Conservation (phyloP, 2,888 invertebrate species). For the Argyra leucocephala region DNA sequence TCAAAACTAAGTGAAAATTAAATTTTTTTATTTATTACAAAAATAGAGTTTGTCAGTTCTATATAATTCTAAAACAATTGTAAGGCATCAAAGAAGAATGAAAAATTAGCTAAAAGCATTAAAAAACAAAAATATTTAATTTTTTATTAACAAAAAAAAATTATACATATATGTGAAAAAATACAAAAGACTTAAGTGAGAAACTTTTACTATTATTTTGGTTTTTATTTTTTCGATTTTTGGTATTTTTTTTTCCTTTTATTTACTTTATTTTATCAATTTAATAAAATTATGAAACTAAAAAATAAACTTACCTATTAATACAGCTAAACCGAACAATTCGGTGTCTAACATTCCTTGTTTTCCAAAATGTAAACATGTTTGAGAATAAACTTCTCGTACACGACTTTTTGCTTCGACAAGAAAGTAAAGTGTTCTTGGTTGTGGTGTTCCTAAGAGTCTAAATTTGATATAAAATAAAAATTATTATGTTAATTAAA, state of each 20-base stretch:
- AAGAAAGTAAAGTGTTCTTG: constrained; percentile 44
- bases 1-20: too few relatives aligned
- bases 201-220: background rate
- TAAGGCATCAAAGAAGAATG: too few relatives aligned
- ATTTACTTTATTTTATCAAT: too few relatives aligned
- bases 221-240: constrained; percentile 2
- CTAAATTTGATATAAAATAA: constrained; percentile 25
- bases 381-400: constrained; percentile 70
- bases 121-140: too few relatives aligned
- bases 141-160: too few relatives aligned
- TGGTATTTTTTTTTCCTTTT: background rate
- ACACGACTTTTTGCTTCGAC: constrained; percentile 72
- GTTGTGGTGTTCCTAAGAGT: constrained; percentile 44
- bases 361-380: constrained; percentile 67
- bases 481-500: constrained; percentile 10
- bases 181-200: background rate
- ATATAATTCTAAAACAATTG: too few relatives aligned
- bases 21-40: too few relatives aligned
- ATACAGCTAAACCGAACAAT: constrained; percentile 70
- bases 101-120: too few relatives aligned
- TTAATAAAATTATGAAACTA: background rate
- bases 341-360: constrained; percentile 74
- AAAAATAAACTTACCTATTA: constrained; percentile 56
- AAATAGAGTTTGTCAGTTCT: too few relatives aligned
- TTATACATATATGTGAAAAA: background rate